Base-by-base conservation (phyloP, 2,888 invertebrate species). In the Psylliodes chrysocephalus region DNA sequence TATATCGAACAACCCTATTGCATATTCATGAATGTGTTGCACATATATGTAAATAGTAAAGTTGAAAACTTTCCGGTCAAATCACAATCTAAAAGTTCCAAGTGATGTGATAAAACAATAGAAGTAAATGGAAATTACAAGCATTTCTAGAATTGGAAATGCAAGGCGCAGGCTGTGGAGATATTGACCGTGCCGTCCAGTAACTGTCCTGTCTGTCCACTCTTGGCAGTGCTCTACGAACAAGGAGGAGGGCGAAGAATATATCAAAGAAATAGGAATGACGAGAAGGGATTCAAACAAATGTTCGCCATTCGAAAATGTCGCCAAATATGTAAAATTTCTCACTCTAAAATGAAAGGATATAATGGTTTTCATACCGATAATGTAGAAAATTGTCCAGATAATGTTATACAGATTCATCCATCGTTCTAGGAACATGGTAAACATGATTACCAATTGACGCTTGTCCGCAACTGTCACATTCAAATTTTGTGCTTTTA, bases 91-190 rank as follows among this genome's bases (percentile, higher is more conserved):
- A 17, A 42, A 38, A 54, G 42, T 38, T 38, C 15, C 14, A 51
- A 42, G 57, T 38, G 17, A 40, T 44, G 59, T 40, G 51, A 28
- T 40, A 38, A 38, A 57, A 57, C 57, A 57, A 57, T 47, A 28
- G 51, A 59, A 49, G 7, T 40, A 59, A 51, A 49, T 38, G 59
- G 38, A 49, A 49, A 59, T 49, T 49, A 49, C 35, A 47, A 47
- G 60, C 51, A 64, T 64, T 60, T 64, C 51, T 60, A 42, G 56
- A 60, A 64, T 64, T 56, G 60, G 64, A 64, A 64, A 60, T 64
- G 60, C 70, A 75, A 71, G 73, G 75, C 74, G 75, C 75, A 74
- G 75, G 74, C 73, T 72, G 73, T 73, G 66, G 72, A 73, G 74
- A 74, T 74, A 76, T 75, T 73, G 74, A 75, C 76, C 74, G 73